Evolutionary conservation across 2,797 vertebrate species (phyloP).

Genomic region (Streptopelia turtur): DNA sequence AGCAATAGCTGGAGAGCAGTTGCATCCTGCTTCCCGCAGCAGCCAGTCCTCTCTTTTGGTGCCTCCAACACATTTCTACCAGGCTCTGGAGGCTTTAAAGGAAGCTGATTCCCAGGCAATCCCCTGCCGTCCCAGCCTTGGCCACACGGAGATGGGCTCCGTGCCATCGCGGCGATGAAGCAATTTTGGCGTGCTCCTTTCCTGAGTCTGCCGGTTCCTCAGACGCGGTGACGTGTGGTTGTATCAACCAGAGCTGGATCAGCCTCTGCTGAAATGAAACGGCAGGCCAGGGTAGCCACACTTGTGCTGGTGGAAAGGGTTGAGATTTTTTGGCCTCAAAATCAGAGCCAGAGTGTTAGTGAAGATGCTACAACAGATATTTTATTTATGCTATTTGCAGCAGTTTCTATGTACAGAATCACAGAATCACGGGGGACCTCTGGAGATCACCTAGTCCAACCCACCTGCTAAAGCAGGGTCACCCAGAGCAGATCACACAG

Average conservation of each 20-base stretch:
- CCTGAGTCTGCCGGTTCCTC: not conserved
- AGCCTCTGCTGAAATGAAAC: not conserved
- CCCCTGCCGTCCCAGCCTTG: fast-evolving
- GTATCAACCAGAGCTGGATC: not conserved
- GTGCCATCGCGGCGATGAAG: fast-evolving
- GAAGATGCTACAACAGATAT: not conserved
- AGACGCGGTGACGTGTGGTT: fast-evolving
- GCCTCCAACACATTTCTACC: not conserved
- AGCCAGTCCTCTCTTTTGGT: fast-evolving
- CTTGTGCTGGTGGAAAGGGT: not conserved
- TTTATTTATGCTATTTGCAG: not conserved
- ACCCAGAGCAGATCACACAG: too few relatives aligned
- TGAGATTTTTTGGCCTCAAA: not conserved
- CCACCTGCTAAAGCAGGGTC: too few relatives aligned
- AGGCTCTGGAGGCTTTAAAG: not conserved
- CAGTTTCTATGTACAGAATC: not conserved
- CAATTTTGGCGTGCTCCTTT: not conserved
- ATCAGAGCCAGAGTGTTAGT: not conserved
- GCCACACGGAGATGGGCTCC: not conserved
- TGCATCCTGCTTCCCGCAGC: not conserved
- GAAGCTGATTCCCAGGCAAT: not conserved
- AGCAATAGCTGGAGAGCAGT: not conserved
- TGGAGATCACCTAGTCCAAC: too few relatives aligned
- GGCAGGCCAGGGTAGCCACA: fast-evolving
- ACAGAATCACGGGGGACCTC: too few relatives aligned